Conservation (phyloP, 2,113 vertebrate species). For the Struthio camelus region DNA sequence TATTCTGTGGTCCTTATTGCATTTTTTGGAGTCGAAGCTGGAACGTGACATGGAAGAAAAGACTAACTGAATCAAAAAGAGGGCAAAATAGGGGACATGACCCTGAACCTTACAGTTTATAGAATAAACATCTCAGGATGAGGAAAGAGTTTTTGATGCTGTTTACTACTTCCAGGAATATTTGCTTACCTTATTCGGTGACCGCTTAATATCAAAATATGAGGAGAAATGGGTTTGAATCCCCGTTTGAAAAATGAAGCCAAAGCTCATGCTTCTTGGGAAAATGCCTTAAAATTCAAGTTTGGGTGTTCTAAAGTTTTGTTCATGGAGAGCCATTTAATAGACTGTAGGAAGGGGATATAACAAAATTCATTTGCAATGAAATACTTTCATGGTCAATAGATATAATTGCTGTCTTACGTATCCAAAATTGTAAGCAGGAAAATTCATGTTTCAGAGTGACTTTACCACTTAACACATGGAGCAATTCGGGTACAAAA, state of each 20-base stretch:
- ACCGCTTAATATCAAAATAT: not conserved
- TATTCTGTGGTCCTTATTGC: not conserved
- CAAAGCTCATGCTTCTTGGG: not conserved
- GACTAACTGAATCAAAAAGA: not conserved
- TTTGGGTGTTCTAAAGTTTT: not conserved
- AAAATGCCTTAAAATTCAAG: not conserved
- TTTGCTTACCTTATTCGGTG: not conserved
- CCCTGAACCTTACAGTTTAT: not conserved
- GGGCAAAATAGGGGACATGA: accelerated
- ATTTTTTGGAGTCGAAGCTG: not conserved
- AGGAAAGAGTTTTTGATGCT: not conserved
- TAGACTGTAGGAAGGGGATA: not conserved
- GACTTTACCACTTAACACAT: not conserved
- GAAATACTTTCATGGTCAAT: not conserved
- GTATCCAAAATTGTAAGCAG: not conserved
- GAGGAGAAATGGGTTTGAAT: not conserved
- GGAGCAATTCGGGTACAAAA: not conserved
- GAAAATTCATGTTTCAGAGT: not conserved
- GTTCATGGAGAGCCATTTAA: not conserved
- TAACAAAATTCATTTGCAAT: not conserved
- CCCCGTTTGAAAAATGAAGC: not conserved
- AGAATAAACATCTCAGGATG: not conserved
- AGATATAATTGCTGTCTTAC: not conserved
- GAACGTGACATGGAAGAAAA: not conserved
- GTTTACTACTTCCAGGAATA: not conserved